These are phyloP conservation scores for Nephrotoma appendiculata DNA, from an alignment of 2,888 invertebrate genomes.

Conservation along the genomic window DNA sequence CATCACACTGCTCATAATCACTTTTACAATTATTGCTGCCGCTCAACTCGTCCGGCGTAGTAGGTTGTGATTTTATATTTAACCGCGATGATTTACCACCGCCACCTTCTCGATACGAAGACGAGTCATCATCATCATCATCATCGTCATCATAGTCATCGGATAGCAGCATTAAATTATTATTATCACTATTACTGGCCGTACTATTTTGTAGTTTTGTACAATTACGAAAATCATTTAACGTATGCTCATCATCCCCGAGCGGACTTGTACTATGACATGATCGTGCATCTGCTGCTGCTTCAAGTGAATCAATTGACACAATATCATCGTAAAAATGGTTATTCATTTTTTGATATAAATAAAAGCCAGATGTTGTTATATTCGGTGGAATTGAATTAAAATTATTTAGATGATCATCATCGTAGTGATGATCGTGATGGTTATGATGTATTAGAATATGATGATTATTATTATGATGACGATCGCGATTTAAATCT, in stretches of 20 bases:
- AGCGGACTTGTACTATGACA: background rate
- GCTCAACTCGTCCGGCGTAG: background rate
- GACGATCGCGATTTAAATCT: background rate
- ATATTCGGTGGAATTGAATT: background rate
- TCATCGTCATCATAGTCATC: background rate
- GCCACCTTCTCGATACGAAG: background rate
- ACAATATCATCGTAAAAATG: background rate
- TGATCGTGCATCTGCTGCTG: background rate
- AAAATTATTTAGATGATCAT: background rate
- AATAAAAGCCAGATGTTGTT: constrained; percentile 3
- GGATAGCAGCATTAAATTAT: background rate
- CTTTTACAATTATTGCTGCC: background rate
- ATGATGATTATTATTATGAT: background rate
- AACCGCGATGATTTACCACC: background rate
- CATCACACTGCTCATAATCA: background rate
- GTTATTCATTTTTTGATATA: constrained; percentile 5
- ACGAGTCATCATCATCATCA: constrained; percentile 2
- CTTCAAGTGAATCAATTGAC: constrained; percentile 1
- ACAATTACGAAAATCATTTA: background rate
- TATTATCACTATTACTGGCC: background rate
- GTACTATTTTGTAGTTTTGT: background rate
- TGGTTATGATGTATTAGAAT: background rate
- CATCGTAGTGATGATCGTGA: background rate
- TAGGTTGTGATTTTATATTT: background rate
- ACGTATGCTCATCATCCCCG: background rate